phyloP scores from a whole-genome alignment of 2,888 invertebrate species.

The Ophion ellenae region DNA sequence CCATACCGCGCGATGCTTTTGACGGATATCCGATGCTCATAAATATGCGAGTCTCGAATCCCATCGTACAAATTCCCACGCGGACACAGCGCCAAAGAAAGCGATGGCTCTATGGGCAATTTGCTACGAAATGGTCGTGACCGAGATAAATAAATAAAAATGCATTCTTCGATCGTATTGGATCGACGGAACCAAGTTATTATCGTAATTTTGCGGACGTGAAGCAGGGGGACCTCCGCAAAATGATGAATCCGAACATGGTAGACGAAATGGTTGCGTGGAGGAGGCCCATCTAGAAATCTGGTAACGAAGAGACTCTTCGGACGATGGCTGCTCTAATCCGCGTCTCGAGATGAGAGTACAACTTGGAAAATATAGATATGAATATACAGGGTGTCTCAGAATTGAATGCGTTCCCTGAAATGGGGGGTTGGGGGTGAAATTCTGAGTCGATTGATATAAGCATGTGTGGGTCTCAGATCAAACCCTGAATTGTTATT shows the following conservation, averaged over 20 bases:
- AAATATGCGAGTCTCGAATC: slow-evolving; percentile 61
- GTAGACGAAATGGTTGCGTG: not conserved
- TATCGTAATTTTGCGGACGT: slow-evolving; percentile 17
- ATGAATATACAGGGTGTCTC: not conserved
- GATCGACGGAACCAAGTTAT: not conserved
- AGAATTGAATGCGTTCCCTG: too few relatives aligned
- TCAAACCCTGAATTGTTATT: too few relatives aligned
- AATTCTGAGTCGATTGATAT: too few relatives aligned
- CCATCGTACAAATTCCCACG: not conserved
- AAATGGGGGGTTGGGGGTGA: too few relatives aligned
- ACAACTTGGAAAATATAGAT: not conserved
- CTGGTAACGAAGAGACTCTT: slow-evolving; percentile 7
- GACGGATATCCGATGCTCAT: slow-evolving; percentile 29
- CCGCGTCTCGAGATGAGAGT: slow-evolving; percentile 40
- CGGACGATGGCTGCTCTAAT: slow-evolving; percentile 49
- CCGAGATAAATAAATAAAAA: not conserved
- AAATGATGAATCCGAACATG: not conserved
- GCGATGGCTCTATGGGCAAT: not conserved
- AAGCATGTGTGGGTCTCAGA: too few relatives aligned
- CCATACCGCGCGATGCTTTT: not conserved
- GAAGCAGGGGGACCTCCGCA: not conserved
- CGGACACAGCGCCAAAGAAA: slow-evolving; percentile 2
- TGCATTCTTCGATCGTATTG: not conserved
- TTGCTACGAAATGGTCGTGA: slow-evolving; percentile 16
- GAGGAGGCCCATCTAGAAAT: slow-evolving; percentile 6